Conservation (phyloP, 92 coral and sea anemone genomes). For the Diadumene lineata region DNA sequence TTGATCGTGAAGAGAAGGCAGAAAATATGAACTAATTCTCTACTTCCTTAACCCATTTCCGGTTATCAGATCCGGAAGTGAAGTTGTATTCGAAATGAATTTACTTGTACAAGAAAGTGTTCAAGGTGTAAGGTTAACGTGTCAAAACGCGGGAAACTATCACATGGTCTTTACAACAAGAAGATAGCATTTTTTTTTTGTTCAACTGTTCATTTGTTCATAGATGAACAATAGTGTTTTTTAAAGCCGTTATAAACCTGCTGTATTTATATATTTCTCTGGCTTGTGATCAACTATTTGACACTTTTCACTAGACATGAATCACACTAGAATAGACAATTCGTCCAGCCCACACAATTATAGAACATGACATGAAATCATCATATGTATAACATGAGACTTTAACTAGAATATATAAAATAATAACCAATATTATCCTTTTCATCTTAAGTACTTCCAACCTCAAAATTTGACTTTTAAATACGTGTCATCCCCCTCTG, state of each 20-base stretch:
- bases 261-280: not conserved
- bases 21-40: not conserved
- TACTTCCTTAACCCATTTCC: not conserved
- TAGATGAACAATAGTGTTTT: not conserved
- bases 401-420: not conserved
- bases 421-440: not conserved
- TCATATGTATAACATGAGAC: not conserved
- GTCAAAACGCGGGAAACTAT: not conserved
- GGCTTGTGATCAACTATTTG: not conserved
- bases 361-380: not conserved
- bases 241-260: not conserved
- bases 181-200: not conserved
- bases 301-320: too few relatives aligned
- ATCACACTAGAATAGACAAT: too few relatives aligned
- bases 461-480: not conserved
- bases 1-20: not conserved
- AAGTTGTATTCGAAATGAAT: not conserved
- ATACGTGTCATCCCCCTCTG: not conserved
- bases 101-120: not conserved
- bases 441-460: not conserved
- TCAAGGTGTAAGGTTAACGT: not conserved
- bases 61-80: conserved; percentile 8
- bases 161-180: conserved; percentile 5
- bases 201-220: conserved; percentile 5
- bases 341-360: too few relatives aligned